Base-by-base conservation (phyloP, 1,140 invertebrate genomes). In the Macrocentrus cingulum region DNA sequence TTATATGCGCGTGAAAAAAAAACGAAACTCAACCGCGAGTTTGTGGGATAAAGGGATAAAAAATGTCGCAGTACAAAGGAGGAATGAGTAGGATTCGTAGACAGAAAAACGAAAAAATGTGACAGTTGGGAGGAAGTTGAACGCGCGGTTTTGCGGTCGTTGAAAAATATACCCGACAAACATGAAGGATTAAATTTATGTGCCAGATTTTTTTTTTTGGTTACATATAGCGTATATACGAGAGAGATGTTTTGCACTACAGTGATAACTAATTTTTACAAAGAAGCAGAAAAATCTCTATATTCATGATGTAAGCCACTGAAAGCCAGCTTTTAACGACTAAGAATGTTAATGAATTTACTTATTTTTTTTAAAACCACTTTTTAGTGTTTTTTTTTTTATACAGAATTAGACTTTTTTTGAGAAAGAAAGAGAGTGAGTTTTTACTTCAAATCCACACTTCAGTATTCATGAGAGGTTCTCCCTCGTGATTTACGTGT, bases 121-220 rank as follows among this genome's bases (percentile, higher is more conserved):
- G 34, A 46, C 19, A 25, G 55, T 25, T 34, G 48, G 36, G 23
- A 45, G 13, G 34, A 23, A 18, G 15, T 51, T 34, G 49, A 37
- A 45, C 37, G 45, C 29, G 54, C 36, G 54, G 46, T 29, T 50
- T 50, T 15, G 7, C 48, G 36, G 36, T 37, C 45, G 45, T 57
- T 57, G 34, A 42, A 50, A 57, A 50, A 19, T 48, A 29, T 39
- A 13, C 34, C 3, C 48, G 36, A 16, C 19, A 19, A 32, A 37
- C 20, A 20, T 9, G 49, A 22, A n/a, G 18, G 20, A 42, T 19
- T 42, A 57, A 48, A 57, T 57, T 57, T 57, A 57, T 50, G 48
- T 57, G 29, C 44, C 29, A 25, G 36, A 50, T 57, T 39, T 50
- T 57, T 19, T 50, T 50, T 32, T 39, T 51, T 37, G 34, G 20